phyloP scores from a whole-genome alignment of 2,113 vertebrate species.

The Xenopus borealis region DNA sequence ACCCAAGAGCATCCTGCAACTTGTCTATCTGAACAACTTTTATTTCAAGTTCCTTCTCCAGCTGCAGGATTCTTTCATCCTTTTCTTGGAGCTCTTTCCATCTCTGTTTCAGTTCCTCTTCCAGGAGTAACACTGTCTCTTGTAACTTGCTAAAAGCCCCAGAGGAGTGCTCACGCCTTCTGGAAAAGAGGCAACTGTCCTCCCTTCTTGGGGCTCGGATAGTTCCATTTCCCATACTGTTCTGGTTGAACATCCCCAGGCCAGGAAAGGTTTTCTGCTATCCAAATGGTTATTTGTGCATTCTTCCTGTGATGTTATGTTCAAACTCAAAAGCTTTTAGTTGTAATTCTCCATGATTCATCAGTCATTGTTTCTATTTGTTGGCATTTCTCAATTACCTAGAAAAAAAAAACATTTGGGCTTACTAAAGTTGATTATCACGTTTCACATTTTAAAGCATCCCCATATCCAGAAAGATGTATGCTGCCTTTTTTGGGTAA shows the following conservation, averaged over 20 bases:
- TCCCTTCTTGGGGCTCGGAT: conserved; percentile 64
- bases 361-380: background rate
- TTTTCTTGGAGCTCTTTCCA: conserved; percentile 48
- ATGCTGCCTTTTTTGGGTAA: too few relatives aligned
- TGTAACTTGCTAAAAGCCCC: conserved; percentile 58
- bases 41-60: conserved; percentile 64
- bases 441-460: too few relatives aligned
- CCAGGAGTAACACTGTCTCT: conserved; percentile 59
- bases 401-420: background rate
- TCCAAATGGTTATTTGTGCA: conserved; percentile 18
- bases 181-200: conserved; percentile 59
- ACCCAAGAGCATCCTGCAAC: conserved; percentile 72
- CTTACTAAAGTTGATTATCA: background rate
- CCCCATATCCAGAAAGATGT: too few relatives aligned
- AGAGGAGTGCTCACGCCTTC: conserved; percentile 49
- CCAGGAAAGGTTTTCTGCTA: conserved; percentile 39
- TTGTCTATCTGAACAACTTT: conserved; percentile 70
- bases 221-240: conserved; percentile 74
- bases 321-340: conserved; percentile 3
- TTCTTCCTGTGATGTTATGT: conserved; percentile 16
- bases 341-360: background rate
- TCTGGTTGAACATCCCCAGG: conserved; percentile 61
- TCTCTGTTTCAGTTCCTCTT: conserved; percentile 59
- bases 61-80: conserved; percentile 56
- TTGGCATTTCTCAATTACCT: background rate